Base-by-base conservation (phyloP, 2,113 vertebrate genomes). In the Phylloscopus whistleri region DNA sequence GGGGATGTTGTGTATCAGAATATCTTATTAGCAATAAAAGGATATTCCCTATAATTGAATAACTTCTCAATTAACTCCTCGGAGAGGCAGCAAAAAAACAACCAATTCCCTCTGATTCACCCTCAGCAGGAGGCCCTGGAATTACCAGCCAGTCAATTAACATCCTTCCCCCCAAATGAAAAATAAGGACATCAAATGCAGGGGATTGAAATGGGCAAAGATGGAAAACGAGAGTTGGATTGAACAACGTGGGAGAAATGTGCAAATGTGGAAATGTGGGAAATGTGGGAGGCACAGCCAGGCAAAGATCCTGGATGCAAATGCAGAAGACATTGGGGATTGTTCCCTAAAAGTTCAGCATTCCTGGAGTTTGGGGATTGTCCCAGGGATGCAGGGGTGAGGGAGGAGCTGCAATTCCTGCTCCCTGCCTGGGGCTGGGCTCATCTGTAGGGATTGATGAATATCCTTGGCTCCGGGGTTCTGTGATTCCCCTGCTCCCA, bases 31-130 rank as follows among this genome's bases (percentile, higher is more conserved):
- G 96, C 96, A 97, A 97, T 98, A 97, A 97, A 97, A 97, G 85
- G 84, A 96, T 98, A 98, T 97, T 98, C 96, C 97, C 97, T 97
- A 97, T 98, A 98, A 98, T 97, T 98, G 97, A 98, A 98, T 96
- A 96, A 97, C 94, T 97, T 67, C 95, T 94, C 97, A 98, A 97
- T 98, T 98, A 98, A 95, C 96, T 89, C 94, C 80, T 96, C 84
- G 94, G 90, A 96, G 95, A 96, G 69, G 79, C 90, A 87, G 93
- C 93, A 88, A 86, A 88, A 86, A 96, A 84, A 67, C 79, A 87
- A 81, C 86, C 87, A 77, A 84, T 97, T 95, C 93, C 95, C 73
- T 96, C 93, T 91, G 95, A 94, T 95, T 94, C 96, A 81, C 27
- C 92, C 97, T 82, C 97, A 97, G 98, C 96, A 96, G 97, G 97